Conservation (phyloP, 2,888 invertebrate genomes). For the Pandemis heparana region DNA sequence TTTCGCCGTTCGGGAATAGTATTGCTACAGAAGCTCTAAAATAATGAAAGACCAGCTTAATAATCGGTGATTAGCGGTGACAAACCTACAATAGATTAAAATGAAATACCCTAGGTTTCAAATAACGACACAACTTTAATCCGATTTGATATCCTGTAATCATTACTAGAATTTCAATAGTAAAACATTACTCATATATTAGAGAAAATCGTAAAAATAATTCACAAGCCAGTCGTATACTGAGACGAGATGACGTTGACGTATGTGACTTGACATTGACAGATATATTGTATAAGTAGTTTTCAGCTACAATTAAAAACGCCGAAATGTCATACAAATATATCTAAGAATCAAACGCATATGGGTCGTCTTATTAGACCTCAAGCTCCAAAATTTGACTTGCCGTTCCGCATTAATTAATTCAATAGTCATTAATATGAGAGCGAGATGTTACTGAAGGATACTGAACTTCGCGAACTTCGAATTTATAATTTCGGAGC, state of each 20-base stretch:
- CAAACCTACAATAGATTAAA: constrained; percentile 10
- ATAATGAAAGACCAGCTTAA: constrained; percentile 51
- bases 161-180: constrained; percentile 50
- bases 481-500: no score
- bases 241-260: constrained; percentile 1
- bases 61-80: neutral
- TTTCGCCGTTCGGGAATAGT: constrained; percentile 51
- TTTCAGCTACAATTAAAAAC: neutral
- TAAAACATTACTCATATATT: neutral
- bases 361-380: no score
- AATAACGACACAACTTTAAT: constrained; percentile 47
- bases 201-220: neutral
- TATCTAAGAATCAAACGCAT: no score
- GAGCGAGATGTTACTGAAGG: no score
- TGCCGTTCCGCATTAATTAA: no score
- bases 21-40: constrained; percentile 36
- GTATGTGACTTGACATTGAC: no score
- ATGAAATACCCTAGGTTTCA: constrained; percentile 45
- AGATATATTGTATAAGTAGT: neutral
- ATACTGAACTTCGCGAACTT: no score
- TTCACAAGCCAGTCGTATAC: neutral
- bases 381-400: no score
- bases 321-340: no score
- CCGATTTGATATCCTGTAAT: constrained; percentile 46
- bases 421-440: no score